Evolutionary conservation across 2,113 vertebrate genomes (phyloP).

Genomic region (Murina feae): DNA sequence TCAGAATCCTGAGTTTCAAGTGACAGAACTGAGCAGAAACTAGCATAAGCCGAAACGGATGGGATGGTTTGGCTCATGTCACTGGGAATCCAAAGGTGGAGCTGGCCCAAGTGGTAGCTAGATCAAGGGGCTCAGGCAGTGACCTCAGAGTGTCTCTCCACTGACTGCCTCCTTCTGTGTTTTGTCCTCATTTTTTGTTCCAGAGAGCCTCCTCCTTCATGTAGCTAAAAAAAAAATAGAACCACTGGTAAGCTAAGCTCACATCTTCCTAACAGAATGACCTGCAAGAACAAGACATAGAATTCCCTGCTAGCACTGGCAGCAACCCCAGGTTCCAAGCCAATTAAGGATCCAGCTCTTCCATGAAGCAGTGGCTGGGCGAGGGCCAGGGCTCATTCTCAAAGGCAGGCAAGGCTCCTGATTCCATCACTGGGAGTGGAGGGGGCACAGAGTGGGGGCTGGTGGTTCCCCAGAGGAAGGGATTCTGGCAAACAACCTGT

Average conservation of each 20-base stretch:
- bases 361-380: background rate
- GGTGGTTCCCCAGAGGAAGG: background rate
- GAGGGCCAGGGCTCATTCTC: background rate
- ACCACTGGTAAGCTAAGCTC: background rate
- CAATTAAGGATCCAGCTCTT: background rate
- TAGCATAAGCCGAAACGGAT: background rate
- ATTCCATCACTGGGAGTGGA: background rate
- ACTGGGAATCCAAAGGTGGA: background rate
- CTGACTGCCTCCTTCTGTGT: background rate
- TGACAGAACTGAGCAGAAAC: background rate
- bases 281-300: background rate
- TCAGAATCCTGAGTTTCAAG: background rate
- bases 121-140: background rate
- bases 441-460: background rate
- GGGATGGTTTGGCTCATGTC: background rate
- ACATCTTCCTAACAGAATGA: background rate
- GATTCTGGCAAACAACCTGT: background rate
- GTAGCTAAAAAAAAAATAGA: background rate
- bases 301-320: background rate
- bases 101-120: background rate
- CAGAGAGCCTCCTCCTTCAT: background rate
- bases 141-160: background rate
- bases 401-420: background rate
- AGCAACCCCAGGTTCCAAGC: background rate
- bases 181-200: constrained; percentile 17